phyloP scores from a whole-genome alignment of 2,113 vertebrate genomes.

The Morone saxatilis region DNA sequence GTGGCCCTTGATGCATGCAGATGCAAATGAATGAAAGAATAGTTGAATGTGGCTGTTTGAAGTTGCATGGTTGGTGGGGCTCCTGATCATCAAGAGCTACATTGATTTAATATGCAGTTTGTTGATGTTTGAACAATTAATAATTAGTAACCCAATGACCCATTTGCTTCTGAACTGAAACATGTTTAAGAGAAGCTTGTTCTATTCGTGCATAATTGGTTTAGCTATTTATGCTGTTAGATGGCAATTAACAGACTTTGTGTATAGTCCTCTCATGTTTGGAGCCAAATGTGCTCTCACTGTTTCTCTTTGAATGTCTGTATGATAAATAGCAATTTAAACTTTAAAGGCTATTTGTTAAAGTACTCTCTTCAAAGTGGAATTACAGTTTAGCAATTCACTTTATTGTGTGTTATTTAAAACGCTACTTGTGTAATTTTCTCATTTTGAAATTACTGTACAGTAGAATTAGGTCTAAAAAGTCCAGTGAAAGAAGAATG shows the following conservation, averaged over 20 bases:
- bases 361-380: slow-evolving; percentile 38
- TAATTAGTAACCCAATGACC: slow-evolving; percentile 82
- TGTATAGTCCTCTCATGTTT: slow-evolving; percentile 63
- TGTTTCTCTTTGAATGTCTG: slow-evolving; percentile 56
- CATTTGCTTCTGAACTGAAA: slow-evolving; percentile 78
- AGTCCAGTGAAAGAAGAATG: background rate
- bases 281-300: slow-evolving; percentile 48
- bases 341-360: slow-evolving; percentile 49
- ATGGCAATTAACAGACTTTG: slow-evolving; percentile 75
- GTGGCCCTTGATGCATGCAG: slow-evolving; percentile 49
- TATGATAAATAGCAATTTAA: slow-evolving; percentile 63
- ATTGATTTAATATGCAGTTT: slow-evolving; percentile 79
- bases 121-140: slow-evolving; percentile 81
- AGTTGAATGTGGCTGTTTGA: slow-evolving; percentile 67
- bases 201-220: slow-evolving; percentile 78
- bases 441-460: slow-evolving; percentile 19
- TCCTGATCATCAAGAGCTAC: slow-evolving; percentile 75
- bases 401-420: slow-evolving; percentile 10
- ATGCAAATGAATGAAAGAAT: slow-evolving; percentile 71
- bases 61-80: slow-evolving; percentile 64
- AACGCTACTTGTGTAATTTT: slow-evolving; percentile 23
- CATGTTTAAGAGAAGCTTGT: slow-evolving; percentile 77
- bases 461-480: background rate
- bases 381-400: slow-evolving; percentile 41
- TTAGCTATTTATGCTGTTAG: slow-evolving; percentile 77